Base-by-base conservation (phyloP, 2,888 invertebrate genomes). In the Boloria selene region DNA sequence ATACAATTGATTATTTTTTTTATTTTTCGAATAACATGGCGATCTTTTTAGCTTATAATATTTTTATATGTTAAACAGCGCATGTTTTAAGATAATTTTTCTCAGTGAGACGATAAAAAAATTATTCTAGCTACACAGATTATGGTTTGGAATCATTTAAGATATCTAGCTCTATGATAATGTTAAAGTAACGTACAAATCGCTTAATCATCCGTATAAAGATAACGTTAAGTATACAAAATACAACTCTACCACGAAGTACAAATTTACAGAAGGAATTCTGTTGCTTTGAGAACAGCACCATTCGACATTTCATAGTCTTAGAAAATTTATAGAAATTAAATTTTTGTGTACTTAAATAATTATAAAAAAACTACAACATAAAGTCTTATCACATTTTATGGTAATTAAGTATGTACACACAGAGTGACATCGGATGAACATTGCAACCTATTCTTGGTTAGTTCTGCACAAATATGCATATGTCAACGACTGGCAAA, bases 311-410 rank as follows among this genome's bases (percentile, higher is more conserved):
- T 75, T 72, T 74, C 72, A 73, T 70, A 73, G 65, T 64, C 65
- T 71, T 73, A 73, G 44, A 70, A 73, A 73, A 72, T 75, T 74
- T 76, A 75, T 73, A 77, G 70, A 70, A 78, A 74, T 68, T 67
- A 68, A 75, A 74, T 70, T 58, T 68, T 72, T 73, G 71, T 73
- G 72, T 73, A 73, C 73, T 77, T 72, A 75, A 74, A 69, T 74
- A 70, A 70, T 75, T 75, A 75, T 69, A 73, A 73, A 68, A 64
- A 72, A 70, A 73, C 77, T 72, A 75, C 73, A 77, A 78, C 72
- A 76, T 77, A 76, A 80, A 78, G 72, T 80, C 79, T 79, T 83
- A 84, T 84, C 83, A 84, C 83, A 84, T 79, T 81, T 79, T 78
- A 79, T 81, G 77, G 76, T 80, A 79, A 77, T 77, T 76, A 76